A percentile compares a stretch with the other conserved stretches of the same genome.
Conservation (phyloP, 2,113 vertebrate species). For the Rhabdornis inornatus region DNA sequence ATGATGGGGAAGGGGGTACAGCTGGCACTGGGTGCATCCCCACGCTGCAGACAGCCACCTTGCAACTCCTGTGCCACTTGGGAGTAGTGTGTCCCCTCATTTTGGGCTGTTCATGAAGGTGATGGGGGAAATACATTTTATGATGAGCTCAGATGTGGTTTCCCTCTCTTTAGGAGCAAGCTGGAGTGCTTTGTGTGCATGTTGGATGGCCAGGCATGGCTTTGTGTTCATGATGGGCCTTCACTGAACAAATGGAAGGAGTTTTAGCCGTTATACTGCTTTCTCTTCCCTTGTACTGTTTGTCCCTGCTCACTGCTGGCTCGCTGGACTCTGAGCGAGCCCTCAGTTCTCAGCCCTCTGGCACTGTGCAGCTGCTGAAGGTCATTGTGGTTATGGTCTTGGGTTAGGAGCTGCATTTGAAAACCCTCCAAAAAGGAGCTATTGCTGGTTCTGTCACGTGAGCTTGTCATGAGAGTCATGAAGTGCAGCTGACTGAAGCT, state of each 20-base stretch:
- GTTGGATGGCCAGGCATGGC: neutral
- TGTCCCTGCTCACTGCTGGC: neutral
- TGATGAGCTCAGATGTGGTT: neutral
- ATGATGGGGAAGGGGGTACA: neutral
- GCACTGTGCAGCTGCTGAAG: neutral
- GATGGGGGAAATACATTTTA: neutral
- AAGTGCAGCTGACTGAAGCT: neutral
- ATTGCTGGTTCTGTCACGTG: neutral
- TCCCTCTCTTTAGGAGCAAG: neutral
- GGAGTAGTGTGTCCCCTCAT: neutral
- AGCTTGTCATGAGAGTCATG: constrained; percentile 1
- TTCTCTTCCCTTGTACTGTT: neutral
- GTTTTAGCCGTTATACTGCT: neutral
- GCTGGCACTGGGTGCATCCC: neutral
- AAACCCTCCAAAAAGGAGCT: neutral
- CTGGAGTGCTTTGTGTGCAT: rapidly evolving
- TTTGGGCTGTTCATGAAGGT: neutral
- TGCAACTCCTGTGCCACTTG: neutral
- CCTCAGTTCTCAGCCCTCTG: neutral
- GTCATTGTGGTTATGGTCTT: neutral
- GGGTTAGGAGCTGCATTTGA: constrained; percentile 1
- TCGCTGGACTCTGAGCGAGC: neutral
- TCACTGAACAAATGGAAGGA: neutral
- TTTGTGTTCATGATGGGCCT: neutral
- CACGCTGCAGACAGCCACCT: neutral